A percentile compares a stretch with the other conserved stretches of the same genome.
Evolutionary conservation across 2,888 invertebrate species (phyloP).

Genomic region (Cremastinae sp.): DNA sequence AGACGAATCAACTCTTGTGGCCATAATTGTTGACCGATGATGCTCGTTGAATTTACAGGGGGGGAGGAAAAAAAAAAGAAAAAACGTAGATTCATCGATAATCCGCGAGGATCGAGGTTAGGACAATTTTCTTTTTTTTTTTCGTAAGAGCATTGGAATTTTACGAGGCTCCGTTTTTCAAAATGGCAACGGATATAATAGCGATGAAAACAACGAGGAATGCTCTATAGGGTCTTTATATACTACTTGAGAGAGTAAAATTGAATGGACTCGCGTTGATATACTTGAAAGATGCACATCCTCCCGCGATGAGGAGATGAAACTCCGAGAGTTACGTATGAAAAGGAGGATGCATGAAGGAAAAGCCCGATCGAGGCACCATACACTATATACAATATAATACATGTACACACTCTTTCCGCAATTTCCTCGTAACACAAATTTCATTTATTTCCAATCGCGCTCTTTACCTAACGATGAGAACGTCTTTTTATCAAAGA

Average conservation of each 20-base stretch:
- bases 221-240: too few relatives aligned
- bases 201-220: too few relatives aligned
- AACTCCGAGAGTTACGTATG: too few relatives aligned
- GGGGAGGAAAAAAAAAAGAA: conserved; percentile 6
- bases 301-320: too few relatives aligned
- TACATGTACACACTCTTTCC: too few relatives aligned
- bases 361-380: too few relatives aligned
- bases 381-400: too few relatives aligned
- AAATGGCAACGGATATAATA: background rate
- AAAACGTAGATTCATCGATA: conserved; percentile 7
- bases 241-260: too few relatives aligned
- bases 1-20: background rate
- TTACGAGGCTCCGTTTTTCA: conserved; percentile 17
- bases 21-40: conserved; percentile 24
- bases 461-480: conserved; percentile 1
- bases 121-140: conserved; percentile 15
- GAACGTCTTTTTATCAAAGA: background rate
- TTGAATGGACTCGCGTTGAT: too few relatives aligned
- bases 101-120: conserved; percentile 25
- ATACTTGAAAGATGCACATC: too few relatives aligned
- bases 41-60: conserved; percentile 26
- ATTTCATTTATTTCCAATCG: conserved; percentile 14
- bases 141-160: conserved; percentile 21
- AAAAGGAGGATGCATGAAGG: too few relatives aligned
- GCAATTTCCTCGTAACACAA: too few relatives aligned